These are phyloP conservation scores for Dicyrtoma fusca DNA, from an alignment of 2,888 invertebrate species.

Conservation along the genomic window DNA sequence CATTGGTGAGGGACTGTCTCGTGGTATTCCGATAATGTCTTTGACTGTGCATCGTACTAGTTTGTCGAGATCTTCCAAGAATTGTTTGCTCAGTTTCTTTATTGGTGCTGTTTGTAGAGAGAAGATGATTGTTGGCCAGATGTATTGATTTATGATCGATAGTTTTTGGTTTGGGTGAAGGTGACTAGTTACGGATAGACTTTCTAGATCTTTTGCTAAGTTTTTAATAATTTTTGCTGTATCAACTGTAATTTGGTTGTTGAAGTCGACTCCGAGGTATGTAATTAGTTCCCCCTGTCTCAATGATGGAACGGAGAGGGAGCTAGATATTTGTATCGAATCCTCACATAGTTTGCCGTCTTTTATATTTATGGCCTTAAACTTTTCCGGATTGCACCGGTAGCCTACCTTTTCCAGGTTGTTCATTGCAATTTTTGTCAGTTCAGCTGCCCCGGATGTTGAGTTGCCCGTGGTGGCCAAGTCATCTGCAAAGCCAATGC, in stretches of 20 bases:
- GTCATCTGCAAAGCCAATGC: constrained; percentile 32
- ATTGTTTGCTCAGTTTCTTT: not conserved
- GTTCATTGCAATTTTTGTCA: not conserved
- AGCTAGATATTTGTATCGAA: too few species aligned
- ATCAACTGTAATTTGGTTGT: constrained; percentile 30
- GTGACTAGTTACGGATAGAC: not conserved
- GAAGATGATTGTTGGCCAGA: constrained; percentile 38
- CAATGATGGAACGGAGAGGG: too few species aligned
- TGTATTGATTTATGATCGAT: constrained; percentile 33
- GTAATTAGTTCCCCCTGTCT: constrained; percentile 31
- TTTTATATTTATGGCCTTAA: not conserved
- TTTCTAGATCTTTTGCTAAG: constrained; percentile 10
- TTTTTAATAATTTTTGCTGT: not conserved
- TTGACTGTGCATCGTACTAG: constrained; percentile 11
- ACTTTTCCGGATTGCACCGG: not conserved
- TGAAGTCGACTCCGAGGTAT: constrained; percentile 35
- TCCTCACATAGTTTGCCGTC: not conserved
- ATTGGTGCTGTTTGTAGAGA: constrained; percentile 30
- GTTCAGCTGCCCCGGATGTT: not conserved
- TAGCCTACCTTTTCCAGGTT: not conserved
- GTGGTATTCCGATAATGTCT: constrained; percentile 27
- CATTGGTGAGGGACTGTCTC: constrained; percentile 34
- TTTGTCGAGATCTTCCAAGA: constrained; percentile 23
- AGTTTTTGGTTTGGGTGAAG: constrained; percentile 34
- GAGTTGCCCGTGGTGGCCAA: not conserved